Conservation (phyloP, 2,797 vertebrate species). For the Xyrichtys novacula region DNA sequence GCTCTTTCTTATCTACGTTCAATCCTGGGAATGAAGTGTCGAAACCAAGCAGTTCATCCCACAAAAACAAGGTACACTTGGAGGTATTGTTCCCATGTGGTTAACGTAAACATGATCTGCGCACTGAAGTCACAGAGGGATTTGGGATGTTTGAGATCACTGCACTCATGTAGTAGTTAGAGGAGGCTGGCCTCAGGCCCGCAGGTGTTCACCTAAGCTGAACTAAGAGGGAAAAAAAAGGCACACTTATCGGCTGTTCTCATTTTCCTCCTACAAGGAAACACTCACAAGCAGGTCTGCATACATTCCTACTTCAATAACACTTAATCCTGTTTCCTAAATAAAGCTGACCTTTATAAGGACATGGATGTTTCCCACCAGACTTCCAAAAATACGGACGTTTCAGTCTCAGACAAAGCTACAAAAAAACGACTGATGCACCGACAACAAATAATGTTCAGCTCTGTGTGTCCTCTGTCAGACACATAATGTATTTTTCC, state of each 20-base stretch:
- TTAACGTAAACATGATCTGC: not conserved
- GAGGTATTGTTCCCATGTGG: not conserved
- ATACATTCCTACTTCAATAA: conserved; percentile 35
- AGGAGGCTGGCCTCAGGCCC: not conserved
- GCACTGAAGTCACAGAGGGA: not conserved
- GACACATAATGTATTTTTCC: conserved; percentile 28
- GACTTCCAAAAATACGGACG: conserved; percentile 12
- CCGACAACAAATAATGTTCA: not conserved
- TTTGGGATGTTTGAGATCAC: not conserved
- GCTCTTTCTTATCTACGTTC: too few species aligned
- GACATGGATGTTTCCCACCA: conserved; percentile 13
- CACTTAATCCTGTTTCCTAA: conserved; percentile 52
- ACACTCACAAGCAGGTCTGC: conserved; percentile 22
- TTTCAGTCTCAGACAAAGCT: not conserved
- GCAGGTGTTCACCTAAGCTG: conserved; percentile 3
- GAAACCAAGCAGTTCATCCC: not conserved
- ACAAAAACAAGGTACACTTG: not conserved
- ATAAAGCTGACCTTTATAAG: conserved; percentile 54
- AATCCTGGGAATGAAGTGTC: not conserved
- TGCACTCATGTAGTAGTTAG: not conserved
- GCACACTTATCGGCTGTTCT: conserved; percentile 14
- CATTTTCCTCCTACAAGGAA: conserved; percentile 33
- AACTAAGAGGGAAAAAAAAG: not conserved
- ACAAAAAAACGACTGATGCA: not conserved
- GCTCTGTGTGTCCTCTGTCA: conserved; percentile 3